A percentile compares a stretch with the other conserved stretches of the same genome.
Evolutionary conservation across 2,797 vertebrate species (phyloP).

Genomic region (Pteropus rufus): DNA sequence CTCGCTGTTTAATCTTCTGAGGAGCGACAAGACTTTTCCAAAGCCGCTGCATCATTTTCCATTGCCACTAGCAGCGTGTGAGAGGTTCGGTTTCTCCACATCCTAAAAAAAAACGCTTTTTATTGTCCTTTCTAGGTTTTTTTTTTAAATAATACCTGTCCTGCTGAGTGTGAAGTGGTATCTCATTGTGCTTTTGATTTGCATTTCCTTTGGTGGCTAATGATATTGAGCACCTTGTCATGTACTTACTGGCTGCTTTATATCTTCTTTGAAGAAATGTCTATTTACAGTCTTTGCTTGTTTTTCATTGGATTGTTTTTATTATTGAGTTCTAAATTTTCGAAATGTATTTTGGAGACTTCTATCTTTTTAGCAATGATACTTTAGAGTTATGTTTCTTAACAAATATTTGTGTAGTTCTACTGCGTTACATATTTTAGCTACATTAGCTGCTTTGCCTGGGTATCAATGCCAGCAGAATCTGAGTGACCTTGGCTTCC

Average conservation of each 20-base stretch:
- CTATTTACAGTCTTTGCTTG: background rate
- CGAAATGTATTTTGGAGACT: background rate
- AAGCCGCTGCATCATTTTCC: background rate
- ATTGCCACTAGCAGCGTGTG: background rate
- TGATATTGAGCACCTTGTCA: background rate
- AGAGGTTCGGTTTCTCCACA: conserved; percentile 32
- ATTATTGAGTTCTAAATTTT: conserved; percentile 25
- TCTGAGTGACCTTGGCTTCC: conserved; percentile 75
- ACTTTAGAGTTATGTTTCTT: conserved; percentile 58
- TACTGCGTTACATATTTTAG: conserved; percentile 59
- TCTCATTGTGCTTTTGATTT: conserved; percentile 16
- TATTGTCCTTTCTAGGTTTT: background rate
- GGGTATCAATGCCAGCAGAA: conserved; percentile 67
- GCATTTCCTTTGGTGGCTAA: background rate
- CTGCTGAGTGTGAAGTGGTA: background rate
- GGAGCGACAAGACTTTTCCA: background rate
- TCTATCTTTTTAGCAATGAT: background rate
- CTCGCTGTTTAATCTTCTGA: conserved; percentile 21
- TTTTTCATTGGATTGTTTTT: conserved; percentile 13
- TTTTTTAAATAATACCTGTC: background rate
- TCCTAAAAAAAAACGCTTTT: background rate
- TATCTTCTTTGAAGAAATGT: conserved; percentile 9
- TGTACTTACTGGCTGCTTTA: background rate
- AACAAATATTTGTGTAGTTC: conserved; percentile 4
- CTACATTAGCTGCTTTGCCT: conserved; percentile 47